These are phyloP conservation scores for Brachynemurus nebulosus DNA, from an alignment of 2,888 invertebrate genomes.

Conservation along the genomic window DNA sequence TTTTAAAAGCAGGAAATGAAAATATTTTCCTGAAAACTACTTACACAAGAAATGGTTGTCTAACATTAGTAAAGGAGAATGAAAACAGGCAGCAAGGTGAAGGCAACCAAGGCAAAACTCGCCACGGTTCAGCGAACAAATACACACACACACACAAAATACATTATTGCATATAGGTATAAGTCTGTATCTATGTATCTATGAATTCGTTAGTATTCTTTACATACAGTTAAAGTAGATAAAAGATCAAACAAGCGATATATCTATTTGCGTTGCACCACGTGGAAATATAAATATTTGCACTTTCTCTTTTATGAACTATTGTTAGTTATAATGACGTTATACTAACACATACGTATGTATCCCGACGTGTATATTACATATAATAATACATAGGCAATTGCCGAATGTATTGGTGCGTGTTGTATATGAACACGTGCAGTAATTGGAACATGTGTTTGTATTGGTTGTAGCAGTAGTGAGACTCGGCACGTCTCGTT, in stretches of 20 bases:
- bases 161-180: not conserved
- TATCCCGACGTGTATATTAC: no score
- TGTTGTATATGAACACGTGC: no score
- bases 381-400: no score
- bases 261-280: conserved; percentile 4
- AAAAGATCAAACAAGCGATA: conserved; percentile 3
- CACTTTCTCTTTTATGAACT: conserved; percentile 2
- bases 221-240: not conserved
- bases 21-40: conserved; percentile 2
- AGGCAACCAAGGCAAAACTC: not conserved
- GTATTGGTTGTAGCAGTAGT: conserved; percentile 2
- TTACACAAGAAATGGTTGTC: conserved; percentile 2
- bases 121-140: conserved; percentile 1
- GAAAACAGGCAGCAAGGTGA: not conserved
- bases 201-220: no score
- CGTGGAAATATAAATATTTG: conserved; percentile 1
- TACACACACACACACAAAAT: not conserved
- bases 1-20: conserved; percentile 1
- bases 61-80: conserved; percentile 1
- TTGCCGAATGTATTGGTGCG: no score
- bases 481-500: conserved; percentile 13
- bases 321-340: not conserved
- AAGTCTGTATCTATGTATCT: no score
- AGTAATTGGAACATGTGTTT: no score
- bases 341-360: not conserved